Evolutionary conservation across 2,113 vertebrate species (phyloP).

Genomic region (Megaptera novaeangliae): DNA sequence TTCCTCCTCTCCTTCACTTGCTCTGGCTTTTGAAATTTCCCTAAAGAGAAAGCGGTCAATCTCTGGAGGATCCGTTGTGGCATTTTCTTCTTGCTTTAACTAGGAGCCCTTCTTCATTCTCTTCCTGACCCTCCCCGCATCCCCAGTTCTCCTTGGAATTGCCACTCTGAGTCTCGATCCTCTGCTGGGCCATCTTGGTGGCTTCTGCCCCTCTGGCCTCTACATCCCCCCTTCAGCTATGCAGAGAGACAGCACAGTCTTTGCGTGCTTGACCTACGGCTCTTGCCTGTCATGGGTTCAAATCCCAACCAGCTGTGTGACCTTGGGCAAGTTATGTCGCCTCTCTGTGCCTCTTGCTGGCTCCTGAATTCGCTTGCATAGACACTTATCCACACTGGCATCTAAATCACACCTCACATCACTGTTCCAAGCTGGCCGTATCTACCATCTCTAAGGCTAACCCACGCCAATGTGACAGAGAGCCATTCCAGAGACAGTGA

Average conservation of each 20-base stretch:
- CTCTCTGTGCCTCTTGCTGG: not conserved
- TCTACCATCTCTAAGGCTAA: not conserved
- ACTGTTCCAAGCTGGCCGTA: not conserved
- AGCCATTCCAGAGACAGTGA: not conserved
- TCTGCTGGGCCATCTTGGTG: not conserved
- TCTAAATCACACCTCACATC: not conserved
- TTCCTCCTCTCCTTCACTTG: not conserved
- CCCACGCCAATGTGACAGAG: not conserved
- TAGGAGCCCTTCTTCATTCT: not conserved
- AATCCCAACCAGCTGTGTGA: not conserved
- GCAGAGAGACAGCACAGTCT: not conserved
- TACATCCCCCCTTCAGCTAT: not conserved
- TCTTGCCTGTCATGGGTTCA: not conserved
- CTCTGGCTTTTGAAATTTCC: not conserved
- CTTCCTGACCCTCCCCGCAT: not conserved
- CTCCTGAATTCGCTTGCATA: not conserved
- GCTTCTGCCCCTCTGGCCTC: not conserved
- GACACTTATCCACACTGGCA: not conserved
- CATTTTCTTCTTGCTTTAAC: not conserved
- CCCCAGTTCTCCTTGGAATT: not conserved
- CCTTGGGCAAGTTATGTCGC: not conserved
- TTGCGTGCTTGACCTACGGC: not conserved
- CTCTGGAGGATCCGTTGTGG: not conserved
- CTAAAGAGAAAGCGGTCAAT: not conserved
- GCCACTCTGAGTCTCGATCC: not conserved